phyloP scores from a whole-genome alignment of 2,113 vertebrate genomes.

The Callorhinus ursinus region DNA sequence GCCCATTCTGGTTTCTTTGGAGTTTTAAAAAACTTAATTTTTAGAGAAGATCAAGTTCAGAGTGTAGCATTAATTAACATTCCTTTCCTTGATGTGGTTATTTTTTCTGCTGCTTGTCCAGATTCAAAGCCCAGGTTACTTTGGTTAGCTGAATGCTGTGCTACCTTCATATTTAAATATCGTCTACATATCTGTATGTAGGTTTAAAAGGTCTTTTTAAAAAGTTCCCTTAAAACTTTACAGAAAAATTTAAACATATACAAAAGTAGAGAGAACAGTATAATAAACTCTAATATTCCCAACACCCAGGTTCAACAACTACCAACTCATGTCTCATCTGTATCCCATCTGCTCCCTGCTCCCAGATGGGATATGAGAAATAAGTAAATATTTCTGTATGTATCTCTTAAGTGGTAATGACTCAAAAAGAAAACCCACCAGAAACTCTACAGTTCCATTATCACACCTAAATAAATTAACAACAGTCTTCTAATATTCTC shows the following conservation, averaged over 20 bases:
- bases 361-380: neutral
- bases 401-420: neutral
- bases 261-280: neutral
- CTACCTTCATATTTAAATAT: neutral
- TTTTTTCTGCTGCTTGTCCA: neutral
- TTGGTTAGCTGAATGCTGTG: slow-evolving; percentile 14
- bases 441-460: neutral
- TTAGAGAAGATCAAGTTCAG: slow-evolving; percentile 31
- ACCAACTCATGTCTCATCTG: neutral
- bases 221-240: slow-evolving; percentile 17
- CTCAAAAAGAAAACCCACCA: neutral
- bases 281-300: neutral
- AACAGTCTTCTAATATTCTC: neutral
- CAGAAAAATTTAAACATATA: neutral
- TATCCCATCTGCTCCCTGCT: neutral
- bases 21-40: neutral
- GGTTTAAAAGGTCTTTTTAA: neutral
- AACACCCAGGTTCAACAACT: neutral
- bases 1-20: neutral
- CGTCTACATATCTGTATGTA: neutral
- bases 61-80: neutral
- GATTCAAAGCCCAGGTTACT: slow-evolving; percentile 42
- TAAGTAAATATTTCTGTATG: neutral
- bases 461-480: slow-evolving; percentile 1
- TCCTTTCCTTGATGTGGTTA: neutral